phyloP scores from a whole-genome alignment of 1,140 invertebrate species.

The Conus betulinus region DNA sequence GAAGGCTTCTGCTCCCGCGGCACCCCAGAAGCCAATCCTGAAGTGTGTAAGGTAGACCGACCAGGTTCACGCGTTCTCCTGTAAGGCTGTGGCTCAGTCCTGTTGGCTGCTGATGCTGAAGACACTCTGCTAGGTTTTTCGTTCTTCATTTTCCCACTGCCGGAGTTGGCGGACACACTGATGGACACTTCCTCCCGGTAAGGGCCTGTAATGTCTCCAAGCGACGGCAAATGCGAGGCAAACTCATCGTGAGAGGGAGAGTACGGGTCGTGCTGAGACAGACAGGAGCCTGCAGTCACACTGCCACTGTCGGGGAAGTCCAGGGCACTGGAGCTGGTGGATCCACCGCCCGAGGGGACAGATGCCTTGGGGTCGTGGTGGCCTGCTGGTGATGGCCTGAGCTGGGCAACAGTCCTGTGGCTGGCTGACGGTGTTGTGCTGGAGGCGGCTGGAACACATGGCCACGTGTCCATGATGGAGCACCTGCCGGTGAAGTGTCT shows the following conservation, averaged over 20 bases:
- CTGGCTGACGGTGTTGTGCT: not conserved
- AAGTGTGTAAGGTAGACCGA: too few relatives aligned
- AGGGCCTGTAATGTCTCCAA: not conserved
- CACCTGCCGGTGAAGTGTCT: not conserved
- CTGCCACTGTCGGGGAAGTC: not conserved
- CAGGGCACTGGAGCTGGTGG: not conserved
- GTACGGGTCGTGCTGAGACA: not conserved
- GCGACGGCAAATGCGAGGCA: not conserved
- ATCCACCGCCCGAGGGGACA: not conserved
- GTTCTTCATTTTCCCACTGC: not conserved
- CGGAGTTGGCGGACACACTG: not conserved
- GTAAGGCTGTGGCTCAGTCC: too few relatives aligned
- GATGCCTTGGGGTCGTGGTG: not conserved
- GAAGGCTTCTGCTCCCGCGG: too few relatives aligned
- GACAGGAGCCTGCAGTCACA: too few relatives aligned
- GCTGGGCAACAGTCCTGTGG: not conserved
- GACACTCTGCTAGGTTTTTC: not conserved
- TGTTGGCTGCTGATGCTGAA: not conserved
- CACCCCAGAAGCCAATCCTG: too few relatives aligned
- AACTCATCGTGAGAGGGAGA: conserved; percentile 16
- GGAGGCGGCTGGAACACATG: not conserved
- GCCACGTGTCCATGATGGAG: conserved; percentile 1
- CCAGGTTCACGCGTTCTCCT: too few relatives aligned
- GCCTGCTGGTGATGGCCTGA: not conserved
- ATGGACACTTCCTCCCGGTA: conserved; percentile 35